Evolutionary conservation across 1,140 invertebrate genomes (phyloP).

Genomic region (Wiebesia pumilae): DNA sequence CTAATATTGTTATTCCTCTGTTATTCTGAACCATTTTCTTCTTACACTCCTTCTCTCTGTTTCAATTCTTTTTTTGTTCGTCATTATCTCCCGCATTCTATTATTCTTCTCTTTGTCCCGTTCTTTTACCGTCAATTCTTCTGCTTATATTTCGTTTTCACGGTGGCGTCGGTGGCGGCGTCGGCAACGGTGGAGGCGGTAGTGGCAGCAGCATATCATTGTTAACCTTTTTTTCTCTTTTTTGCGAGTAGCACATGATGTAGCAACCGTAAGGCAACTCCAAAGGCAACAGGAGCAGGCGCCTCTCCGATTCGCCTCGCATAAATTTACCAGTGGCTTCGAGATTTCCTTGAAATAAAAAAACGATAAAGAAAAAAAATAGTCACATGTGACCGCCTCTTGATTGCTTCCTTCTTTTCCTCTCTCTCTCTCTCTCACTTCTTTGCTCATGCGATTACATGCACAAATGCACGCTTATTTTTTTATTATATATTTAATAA

Average conservation of each 20-base stretch:
- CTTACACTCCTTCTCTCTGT: not conserved
- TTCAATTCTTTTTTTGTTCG: slow-evolving; percentile 16
- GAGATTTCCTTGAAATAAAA: slow-evolving; percentile 48
- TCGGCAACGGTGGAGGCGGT: slow-evolving; percentile 24
- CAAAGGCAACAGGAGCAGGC: slow-evolving; percentile 49
- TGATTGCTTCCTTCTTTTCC: slow-evolving; percentile 17
- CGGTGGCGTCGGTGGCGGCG: slow-evolving; percentile 7
- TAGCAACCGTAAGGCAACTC: slow-evolving; percentile 41
- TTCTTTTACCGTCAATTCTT: slow-evolving; percentile 27
- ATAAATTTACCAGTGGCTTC: slow-evolving; percentile 43
- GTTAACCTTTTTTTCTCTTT: slow-evolving; percentile 46
- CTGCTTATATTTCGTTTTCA: slow-evolving; percentile 40
- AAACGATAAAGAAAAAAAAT: slow-evolving; percentile 62
- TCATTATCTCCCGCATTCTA: slow-evolving; percentile 43
- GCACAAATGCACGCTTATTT: not conserved
- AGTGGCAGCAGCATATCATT: slow-evolving; percentile 43
- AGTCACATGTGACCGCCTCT: slow-evolving; percentile 27
- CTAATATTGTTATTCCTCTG: not conserved
- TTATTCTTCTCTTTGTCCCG: slow-evolving; percentile 37
- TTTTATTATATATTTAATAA: not conserved
- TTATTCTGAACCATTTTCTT: not conserved
- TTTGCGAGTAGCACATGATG: slow-evolving; percentile 41
- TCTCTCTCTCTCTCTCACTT: slow-evolving; percentile 1
- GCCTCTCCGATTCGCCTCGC: slow-evolving; percentile 47
- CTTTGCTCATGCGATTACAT: not conserved